phyloP scores from a whole-genome alignment of 2,888 invertebrate genomes.

The Ennomos quercinarius region DNA sequence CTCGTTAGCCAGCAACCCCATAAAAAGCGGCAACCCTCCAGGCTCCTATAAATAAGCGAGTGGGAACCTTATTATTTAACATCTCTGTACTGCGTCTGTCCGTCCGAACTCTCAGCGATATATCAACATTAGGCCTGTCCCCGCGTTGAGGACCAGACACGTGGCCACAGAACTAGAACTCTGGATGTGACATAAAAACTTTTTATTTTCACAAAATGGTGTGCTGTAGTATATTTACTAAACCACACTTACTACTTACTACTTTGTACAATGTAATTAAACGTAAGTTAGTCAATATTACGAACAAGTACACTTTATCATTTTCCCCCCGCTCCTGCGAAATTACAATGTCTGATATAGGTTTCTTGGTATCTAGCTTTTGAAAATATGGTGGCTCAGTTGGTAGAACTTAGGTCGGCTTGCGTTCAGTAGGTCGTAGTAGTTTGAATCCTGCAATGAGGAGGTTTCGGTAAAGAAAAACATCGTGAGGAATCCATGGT shows the following conservation, averaged over 20 bases:
- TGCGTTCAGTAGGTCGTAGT: too few species aligned
- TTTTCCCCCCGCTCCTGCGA: too few species aligned
- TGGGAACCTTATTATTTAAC: constrained; percentile 71
- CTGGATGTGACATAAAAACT: constrained; percentile 50
- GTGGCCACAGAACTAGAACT: constrained; percentile 13
- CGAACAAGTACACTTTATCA: too few species aligned
- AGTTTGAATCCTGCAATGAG: too few species aligned
- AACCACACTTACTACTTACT: too few species aligned
- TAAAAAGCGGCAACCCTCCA: constrained; percentile 18
- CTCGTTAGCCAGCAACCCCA: constrained; percentile 7
- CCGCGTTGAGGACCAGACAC: constrained; percentile 66
- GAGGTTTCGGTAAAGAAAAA: too few species aligned
- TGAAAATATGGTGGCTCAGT: too few species aligned
- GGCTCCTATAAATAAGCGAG: constrained; percentile 48
- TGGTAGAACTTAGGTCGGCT: too few species aligned
- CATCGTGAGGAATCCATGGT: too few species aligned
- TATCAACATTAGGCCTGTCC: constrained; percentile 82
- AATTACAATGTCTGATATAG: not conserved
- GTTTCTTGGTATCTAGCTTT: not conserved
- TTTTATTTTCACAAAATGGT: not conserved
- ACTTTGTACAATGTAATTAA: too few species aligned
- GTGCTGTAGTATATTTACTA: too few species aligned
- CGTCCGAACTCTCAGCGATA: constrained; percentile 78
- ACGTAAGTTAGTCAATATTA: too few species aligned
- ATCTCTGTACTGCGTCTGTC: constrained; percentile 67